Conservation (phyloP, 2,888 invertebrate species). For the Chloroclystis v-ata region DNA sequence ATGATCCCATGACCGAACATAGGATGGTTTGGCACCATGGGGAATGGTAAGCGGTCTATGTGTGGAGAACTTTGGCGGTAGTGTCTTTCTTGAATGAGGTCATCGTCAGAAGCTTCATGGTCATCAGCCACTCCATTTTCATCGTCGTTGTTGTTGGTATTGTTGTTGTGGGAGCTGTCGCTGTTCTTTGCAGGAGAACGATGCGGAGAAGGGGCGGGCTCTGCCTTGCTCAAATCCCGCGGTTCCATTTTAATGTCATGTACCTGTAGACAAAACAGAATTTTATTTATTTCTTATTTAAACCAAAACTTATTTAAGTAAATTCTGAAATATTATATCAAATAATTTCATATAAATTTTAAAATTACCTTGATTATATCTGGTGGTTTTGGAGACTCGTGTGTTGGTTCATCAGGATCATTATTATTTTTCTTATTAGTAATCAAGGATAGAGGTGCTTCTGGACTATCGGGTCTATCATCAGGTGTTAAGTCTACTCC, state of each 20-base stretch:
- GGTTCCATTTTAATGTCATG: slow-evolving; percentile 78
- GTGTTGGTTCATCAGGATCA: slow-evolving; percentile 67
- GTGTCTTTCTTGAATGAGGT: slow-evolving; percentile 63
- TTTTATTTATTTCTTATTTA: not conserved
- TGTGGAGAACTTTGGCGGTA: slow-evolving; percentile 64
- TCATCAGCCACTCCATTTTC: slow-evolving; percentile 71
- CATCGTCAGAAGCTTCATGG: slow-evolving; percentile 74
- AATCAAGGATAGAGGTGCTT: slow-evolving; percentile 83
- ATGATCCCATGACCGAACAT: slow-evolving; percentile 94
- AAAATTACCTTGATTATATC: slow-evolving; percentile 68
- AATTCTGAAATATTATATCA: no score
- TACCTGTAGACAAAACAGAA: slow-evolving; percentile 50
- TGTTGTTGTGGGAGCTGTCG: slow-evolving; percentile 70
- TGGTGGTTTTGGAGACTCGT: slow-evolving; percentile 74
- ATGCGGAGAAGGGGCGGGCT: slow-evolving; percentile 63
- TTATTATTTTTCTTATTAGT: slow-evolving; percentile 77
- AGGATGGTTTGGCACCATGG: slow-evolving; percentile 88
- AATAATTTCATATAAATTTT: no score
- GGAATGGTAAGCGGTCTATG: slow-evolving; percentile 80
- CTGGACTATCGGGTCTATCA: slow-evolving; percentile 81
- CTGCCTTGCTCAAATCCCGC: slow-evolving; percentile 64
- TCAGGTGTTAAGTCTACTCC: slow-evolving; percentile 73
- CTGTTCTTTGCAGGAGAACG: slow-evolving; percentile 78
- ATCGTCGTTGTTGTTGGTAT: slow-evolving; percentile 64
- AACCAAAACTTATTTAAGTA: no score